phyloP scores from a whole-genome alignment of 2,888 invertebrate genomes.

The Diarsia brunnea region DNA sequence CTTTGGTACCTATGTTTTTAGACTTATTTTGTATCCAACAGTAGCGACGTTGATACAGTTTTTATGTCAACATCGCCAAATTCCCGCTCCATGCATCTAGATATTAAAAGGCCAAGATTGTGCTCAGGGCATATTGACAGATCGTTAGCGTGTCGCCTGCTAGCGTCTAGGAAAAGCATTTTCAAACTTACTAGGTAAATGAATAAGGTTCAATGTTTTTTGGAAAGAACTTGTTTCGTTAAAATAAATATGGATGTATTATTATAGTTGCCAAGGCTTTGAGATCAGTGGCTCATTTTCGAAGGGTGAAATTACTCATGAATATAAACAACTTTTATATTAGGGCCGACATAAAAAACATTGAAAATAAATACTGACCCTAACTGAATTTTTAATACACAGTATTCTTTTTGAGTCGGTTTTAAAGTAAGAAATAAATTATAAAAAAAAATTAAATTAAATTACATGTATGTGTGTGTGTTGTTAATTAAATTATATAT shows the following conservation, averaged over 20 bases:
- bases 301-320: conserved; percentile 16
- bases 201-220: conserved; percentile 31
- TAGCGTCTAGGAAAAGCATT: conserved; percentile 29
- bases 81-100: conserved; percentile 36
- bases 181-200: conserved; percentile 21
- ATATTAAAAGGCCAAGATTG: conserved; percentile 57
- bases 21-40: conserved; percentile 3
- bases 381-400: background rate
- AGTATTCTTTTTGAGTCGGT: background rate
- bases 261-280: background rate
- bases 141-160: conserved; percentile 54
- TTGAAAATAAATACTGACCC: background rate
- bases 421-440: no score
- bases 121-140: conserved; percentile 56
- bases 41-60: background rate
- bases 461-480: no score
- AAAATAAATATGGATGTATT: conserved; percentile 8
- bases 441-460: no score
- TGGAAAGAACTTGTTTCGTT: no score
- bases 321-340: conserved; percentile 26
- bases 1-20: background rate
- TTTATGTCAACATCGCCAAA: conserved; percentile 32
- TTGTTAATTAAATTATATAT: no score
- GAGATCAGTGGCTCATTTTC: conserved; percentile 20
- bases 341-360: background rate